Evolutionary conservation across 2,113 vertebrate genomes (phyloP).

Genomic region (Catharus fuscescens): DNA sequence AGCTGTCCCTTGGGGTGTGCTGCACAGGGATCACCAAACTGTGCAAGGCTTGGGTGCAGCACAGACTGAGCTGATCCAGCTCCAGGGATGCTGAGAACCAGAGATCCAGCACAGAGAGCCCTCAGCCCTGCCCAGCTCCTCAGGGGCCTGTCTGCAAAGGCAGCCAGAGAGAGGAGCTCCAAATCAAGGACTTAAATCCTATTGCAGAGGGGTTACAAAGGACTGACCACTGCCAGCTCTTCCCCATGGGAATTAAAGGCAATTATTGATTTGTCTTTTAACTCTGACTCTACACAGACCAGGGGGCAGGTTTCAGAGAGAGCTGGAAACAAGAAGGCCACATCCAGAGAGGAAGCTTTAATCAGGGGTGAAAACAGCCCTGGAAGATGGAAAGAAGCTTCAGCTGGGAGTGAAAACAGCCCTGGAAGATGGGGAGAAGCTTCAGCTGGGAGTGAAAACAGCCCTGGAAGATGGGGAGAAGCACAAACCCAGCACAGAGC

Average conservation of each 20-base stretch:
- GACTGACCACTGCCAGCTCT: not conserved
- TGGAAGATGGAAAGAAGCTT: too few species aligned
- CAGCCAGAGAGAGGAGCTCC: not conserved
- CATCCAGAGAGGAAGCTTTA: not conserved
- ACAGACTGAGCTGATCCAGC: not conserved
- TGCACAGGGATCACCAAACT: not conserved
- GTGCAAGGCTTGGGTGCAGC: not conserved
- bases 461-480: not conserved
- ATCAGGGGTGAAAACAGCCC: too few species aligned
- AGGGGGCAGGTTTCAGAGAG: not conserved
- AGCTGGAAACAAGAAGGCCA: not conserved
- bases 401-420: not conserved
- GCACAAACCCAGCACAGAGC: not conserved
- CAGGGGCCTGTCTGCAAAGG: not conserved
- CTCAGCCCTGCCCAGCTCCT: not conserved
- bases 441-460: not conserved
- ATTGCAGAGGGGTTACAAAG: accelerated
- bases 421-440: not conserved
- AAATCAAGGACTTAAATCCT: not conserved
- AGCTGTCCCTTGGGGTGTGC: not conserved
- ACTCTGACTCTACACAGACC: not conserved
- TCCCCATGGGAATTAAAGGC: not conserved
- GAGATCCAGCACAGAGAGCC: not conserved
- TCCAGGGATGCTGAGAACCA: not conserved
- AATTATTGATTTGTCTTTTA: not conserved